These are phyloP conservation scores for Hypercompe scribonia DNA, from an alignment of 2,888 invertebrate species.

Conservation along the genomic window DNA sequence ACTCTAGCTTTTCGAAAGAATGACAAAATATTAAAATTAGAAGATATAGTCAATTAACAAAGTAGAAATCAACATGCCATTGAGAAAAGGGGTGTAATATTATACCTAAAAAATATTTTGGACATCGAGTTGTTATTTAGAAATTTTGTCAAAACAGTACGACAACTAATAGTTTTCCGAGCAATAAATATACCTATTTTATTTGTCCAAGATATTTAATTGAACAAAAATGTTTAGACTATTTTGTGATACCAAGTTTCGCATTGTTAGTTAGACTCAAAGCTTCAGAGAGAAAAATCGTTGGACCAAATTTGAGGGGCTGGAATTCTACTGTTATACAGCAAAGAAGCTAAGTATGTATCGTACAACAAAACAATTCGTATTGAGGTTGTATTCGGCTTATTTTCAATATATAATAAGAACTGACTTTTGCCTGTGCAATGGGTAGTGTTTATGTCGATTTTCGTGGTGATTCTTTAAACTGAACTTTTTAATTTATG, in stretches of 20 bases:
- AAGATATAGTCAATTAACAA: background rate
- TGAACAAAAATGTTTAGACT: slow-evolving; percentile 2
- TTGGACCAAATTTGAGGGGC: background rate
- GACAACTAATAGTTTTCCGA: background rate
- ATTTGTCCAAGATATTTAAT: slow-evolving; percentile 21
- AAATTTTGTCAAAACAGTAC: background rate
- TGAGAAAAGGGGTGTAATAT: too few species aligned
- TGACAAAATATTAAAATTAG: background rate
- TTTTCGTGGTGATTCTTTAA: too few species aligned
- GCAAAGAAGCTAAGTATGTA: background rate
- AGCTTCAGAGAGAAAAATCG: background rate
- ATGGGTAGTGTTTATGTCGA: too few species aligned
- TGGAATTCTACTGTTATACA: background rate
- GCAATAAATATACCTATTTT: background rate
- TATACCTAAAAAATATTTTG: background rate
- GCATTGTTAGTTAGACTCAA: background rate
- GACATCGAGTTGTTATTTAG: background rate
- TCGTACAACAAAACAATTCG: background rate
- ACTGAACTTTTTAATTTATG: too few species aligned
- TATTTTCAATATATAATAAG: too few species aligned
- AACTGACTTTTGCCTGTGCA: too few species aligned
- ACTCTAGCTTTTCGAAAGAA: background rate
- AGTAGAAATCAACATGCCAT: background rate
- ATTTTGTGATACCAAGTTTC: background rate
- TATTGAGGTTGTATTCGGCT: too few species aligned